Evolutionary conservation across 2,113 vertebrate species (phyloP).

Genomic region (Regulus satrapa): DNA sequence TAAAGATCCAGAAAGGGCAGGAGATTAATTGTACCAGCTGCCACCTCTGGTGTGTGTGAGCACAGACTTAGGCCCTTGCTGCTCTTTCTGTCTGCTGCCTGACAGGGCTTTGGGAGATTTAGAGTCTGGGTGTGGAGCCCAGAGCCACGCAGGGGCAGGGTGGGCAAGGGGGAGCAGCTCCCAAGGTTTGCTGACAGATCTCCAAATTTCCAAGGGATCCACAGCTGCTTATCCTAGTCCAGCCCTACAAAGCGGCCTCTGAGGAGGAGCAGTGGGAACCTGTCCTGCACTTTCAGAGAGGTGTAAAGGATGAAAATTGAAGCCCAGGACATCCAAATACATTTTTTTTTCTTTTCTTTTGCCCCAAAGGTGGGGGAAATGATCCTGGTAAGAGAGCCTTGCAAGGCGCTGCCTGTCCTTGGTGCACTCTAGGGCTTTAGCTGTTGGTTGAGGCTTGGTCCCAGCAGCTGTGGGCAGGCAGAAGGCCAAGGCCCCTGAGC

Average conservation of each 20-base stretch:
- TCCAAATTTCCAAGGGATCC: not conserved
- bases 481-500: not conserved
- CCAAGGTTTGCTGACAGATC: not conserved
- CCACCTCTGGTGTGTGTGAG: not conserved
- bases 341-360: too few species aligned
- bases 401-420: not conserved
- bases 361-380: not conserved
- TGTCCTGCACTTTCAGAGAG: not conserved
- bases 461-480: not conserved
- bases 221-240: too few species aligned
- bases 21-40: conserved; percentile 22
- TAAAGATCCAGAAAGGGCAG: conserved; percentile 37
- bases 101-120: not conserved
- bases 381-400: not conserved
- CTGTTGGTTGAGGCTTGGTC: not conserved
- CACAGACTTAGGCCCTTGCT: not conserved
- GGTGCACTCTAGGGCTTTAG: not conserved
- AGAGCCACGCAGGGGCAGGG: rapidly evolving
- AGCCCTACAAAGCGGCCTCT: not conserved
- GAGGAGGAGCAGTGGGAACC: not conserved
- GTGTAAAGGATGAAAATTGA: not conserved
- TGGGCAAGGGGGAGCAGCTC: not conserved
- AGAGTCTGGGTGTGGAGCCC: not conserved
- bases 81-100: not conserved
- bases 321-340: not conserved